Conservation (phyloP, 1,140 invertebrate species). For the Varroa destructor region DNA sequence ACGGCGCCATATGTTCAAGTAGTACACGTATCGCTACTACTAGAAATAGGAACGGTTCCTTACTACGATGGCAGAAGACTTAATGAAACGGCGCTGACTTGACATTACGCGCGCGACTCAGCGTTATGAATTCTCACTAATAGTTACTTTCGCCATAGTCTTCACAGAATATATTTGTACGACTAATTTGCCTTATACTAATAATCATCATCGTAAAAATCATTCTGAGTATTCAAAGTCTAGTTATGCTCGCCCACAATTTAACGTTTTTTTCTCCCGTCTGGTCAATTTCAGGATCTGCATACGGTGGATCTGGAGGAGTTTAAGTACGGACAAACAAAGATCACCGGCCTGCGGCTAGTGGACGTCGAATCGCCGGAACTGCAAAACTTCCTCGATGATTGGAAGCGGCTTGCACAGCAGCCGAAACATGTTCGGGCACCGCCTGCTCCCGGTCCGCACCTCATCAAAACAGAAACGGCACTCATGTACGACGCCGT, state of each 20-base stretch:
- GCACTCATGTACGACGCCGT: conserved; percentile 91
- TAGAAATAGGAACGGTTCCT: too few species aligned
- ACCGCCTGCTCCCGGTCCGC: conserved; percentile 9
- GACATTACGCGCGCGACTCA: too few species aligned
- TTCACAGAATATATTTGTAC: too few species aligned
- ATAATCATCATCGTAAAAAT: too few species aligned
- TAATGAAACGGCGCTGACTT: too few species aligned
- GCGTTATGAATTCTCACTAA: too few species aligned
- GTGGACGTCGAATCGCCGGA: conserved; percentile 60
- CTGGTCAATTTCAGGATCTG: conserved; percentile 35
- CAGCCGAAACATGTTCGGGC: conserved; percentile 40
- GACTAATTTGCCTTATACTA: too few species aligned
- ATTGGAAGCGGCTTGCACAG: conserved; percentile 56
- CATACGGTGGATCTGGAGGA: conserved; percentile 37
- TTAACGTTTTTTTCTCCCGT: neutral
- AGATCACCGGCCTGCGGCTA: conserved; percentile 41
- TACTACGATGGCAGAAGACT: too few species aligned
- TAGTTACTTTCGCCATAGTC: too few species aligned
- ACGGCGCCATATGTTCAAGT: too few species aligned
- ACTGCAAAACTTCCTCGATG: conserved; percentile 58
- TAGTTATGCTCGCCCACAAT: neutral
- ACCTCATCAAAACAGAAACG: conserved; percentile 61
- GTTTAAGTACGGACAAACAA: conserved; percentile 36
- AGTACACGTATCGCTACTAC: too few species aligned
- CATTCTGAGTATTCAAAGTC: too few species aligned